Conservation (phyloP, 2,797 vertebrate genomes). For the Cynopterus sphinx region DNA sequence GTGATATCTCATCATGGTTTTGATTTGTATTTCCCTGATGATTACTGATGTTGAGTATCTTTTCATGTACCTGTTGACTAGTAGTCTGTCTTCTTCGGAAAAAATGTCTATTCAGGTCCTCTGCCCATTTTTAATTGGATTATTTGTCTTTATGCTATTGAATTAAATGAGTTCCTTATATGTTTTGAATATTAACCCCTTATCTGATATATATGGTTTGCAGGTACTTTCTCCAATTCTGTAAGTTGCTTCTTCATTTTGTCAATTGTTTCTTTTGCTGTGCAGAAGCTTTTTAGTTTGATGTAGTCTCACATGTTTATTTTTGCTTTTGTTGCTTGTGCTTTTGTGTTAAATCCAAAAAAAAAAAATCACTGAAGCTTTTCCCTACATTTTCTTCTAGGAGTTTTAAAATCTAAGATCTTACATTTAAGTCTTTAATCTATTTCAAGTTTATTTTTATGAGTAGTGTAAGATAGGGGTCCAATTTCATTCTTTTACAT, state of each 20-base stretch:
- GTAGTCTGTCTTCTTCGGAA: not conserved
- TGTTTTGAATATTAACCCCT: not conserved
- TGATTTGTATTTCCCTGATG: not conserved
- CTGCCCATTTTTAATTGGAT: not conserved
- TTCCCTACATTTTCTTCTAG: not conserved
- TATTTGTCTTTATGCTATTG: not conserved
- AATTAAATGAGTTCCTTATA: not conserved
- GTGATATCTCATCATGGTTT: not conserved
- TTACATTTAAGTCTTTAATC: not conserved
- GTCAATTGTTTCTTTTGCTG: not conserved
- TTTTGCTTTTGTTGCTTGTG: not conserved
- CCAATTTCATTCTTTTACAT: not conserved
- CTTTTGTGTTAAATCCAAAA: not conserved
- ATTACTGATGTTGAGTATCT: not conserved
- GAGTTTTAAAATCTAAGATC: not conserved
- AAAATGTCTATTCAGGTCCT: not conserved
- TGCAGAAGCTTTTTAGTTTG: not conserved
- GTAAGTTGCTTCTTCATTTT: not conserved
- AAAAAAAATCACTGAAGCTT: not conserved
- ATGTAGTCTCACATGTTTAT: not conserved
- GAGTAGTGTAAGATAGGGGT: not conserved
- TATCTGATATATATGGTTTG: not conserved
- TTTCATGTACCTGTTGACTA: not conserved
- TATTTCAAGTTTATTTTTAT: not conserved
- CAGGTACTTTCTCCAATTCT: not conserved